phyloP scores from a whole-genome alignment of 2,888 invertebrate species.

The Diarsia rubi region DNA sequence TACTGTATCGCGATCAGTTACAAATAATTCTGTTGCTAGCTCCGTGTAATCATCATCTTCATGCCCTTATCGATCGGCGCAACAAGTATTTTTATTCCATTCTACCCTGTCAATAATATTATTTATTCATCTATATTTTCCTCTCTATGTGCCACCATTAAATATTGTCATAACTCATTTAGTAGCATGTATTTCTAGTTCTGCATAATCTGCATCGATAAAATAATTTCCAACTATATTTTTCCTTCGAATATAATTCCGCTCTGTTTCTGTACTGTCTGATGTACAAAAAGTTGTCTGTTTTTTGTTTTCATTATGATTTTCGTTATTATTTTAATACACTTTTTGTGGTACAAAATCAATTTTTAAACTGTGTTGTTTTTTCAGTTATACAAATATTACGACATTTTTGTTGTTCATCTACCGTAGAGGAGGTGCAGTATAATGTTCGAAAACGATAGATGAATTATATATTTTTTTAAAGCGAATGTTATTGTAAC shows the following conservation, averaged over 20 bases:
- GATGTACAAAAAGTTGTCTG: background rate
- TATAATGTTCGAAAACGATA: background rate
- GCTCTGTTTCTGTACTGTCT: background rate
- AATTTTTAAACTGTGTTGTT: background rate
- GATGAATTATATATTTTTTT: background rate
- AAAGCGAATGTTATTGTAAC: background rate
- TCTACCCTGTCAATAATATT: background rate
- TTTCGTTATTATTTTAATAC: background rate
- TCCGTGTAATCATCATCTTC: background rate
- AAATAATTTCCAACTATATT: background rate
- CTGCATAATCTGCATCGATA: background rate
- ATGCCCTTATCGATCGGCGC: background rate
- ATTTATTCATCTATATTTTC: background rate
- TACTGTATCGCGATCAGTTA: constrained; percentile 5
- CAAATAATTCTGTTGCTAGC: constrained; percentile 10
- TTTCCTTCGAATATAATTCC: background rate
- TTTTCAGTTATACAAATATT: background rate
- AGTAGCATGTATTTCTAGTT: background rate
- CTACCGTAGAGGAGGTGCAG: no score
- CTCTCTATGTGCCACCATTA: background rate
- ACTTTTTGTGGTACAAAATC: background rate
- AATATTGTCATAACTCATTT: background rate
- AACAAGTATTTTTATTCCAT: background rate
- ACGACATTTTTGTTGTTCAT: no score
- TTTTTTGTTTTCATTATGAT: background rate